Evolutionary conservation across 64 coral and sea anemone species (phyloP).

Genomic region (Montipora sp.): DNA sequence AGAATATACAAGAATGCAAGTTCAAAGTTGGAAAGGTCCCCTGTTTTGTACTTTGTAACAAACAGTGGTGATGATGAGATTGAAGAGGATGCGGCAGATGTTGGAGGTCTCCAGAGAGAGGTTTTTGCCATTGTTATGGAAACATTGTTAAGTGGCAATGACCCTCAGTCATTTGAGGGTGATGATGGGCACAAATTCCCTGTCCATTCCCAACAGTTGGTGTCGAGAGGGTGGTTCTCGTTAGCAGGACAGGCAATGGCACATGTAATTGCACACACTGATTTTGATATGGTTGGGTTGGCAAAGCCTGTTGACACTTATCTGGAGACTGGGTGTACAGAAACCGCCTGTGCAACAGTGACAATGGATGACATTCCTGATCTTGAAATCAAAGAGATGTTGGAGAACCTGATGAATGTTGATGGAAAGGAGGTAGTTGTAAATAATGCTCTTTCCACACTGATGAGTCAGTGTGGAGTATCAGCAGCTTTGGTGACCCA

Average conservation of each 20-base stretch:
- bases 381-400: conserved; percentile 9
- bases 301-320: conserved; percentile 18
- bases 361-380: conserved; percentile 12
- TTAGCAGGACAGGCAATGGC: conserved; percentile 28
- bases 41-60: conserved; percentile 41
- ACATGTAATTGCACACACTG: conserved; percentile 7
- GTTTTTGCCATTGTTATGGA: conserved; percentile 18
- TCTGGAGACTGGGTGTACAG: conserved; percentile 29
- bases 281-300: conserved; percentile 16
- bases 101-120: background rate
- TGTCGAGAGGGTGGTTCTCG: background rate
- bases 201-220: conserved; percentile 40
- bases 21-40: conserved; percentile 15
- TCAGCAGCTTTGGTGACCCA: conserved; percentile 9
- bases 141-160: background rate
- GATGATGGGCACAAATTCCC: conserved; percentile 35
- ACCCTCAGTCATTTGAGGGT: conserved; percentile 39
- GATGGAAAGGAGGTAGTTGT: background rate
- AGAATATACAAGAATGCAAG: conserved; percentile 28
- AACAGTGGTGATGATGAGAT: conserved; percentile 7
- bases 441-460: background rate
- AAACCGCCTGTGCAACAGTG: conserved; percentile 13
- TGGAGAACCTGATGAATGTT: background rate
- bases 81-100: conserved; percentile 56
- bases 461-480: conserved; percentile 53